Evolutionary conservation across 2,113 vertebrate species (phyloP), one percentile per base, ranked within the genome.

Genomic region (Galbula dea): DNA sequence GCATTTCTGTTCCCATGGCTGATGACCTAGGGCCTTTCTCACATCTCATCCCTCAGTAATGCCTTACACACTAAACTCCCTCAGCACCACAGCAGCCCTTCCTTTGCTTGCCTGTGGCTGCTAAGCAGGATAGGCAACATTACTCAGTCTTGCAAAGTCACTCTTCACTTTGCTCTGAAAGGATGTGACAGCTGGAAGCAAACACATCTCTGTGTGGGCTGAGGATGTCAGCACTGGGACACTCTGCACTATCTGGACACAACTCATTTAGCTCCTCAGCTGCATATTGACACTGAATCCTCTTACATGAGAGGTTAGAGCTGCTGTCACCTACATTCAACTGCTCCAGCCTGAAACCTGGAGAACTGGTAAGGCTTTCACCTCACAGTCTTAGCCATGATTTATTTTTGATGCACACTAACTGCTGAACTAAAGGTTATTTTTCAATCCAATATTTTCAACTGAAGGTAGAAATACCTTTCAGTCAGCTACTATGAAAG

Each of bases 361-460:
- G 12, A 19, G 12, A 30, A 29, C 13, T 39, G 8, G 0, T 15
- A 23, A 67, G 29, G 24, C 48, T 67, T 57, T 13, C 8, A n/a
- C 23, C 34, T 58, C 52, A 18, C 30, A 14, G 3, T 5, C 52
- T 48, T 14, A 39, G 7, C 34, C 13, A 45, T 0, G 17, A 34
- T 12, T 41, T 19, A 10, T 11, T 57, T 46, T 5, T 32, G 20
- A 59, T 9, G 18, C 29, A 45, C 1, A 2, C 12, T 0, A 0
- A 58, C 29, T 41, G 36, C 45, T 34, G 17, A 51, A 73, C 9
- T 30, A 24, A 73, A 69, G 20, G 39, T 30, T 39, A 30, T 18
- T 65, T 52, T 37, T 46, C 46, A 27, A 51, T 5, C 34, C 59
- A 46, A 29, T 23, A 23, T 11, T 46, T 49, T 6, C 32, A 62